Evolutionary conservation across 2,113 vertebrate genomes (phyloP), one percentile per base, ranked within the genome.

Genomic region (Myiozetetes cayanensis): DNA sequence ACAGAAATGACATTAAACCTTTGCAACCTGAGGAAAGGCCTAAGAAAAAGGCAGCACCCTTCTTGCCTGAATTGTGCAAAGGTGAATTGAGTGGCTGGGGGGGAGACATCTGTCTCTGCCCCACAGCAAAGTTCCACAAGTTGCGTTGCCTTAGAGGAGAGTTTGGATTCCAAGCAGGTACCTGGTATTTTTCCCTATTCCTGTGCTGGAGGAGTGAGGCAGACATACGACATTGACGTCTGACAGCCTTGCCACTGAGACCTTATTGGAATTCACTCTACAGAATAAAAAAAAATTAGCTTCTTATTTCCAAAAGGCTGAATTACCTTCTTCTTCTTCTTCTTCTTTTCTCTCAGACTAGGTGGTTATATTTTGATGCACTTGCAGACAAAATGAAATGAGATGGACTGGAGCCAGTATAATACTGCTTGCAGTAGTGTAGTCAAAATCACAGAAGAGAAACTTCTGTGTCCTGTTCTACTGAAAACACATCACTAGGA

Each of bases 281-380:
- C 3, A 14, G 50, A 79, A 68, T 59, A 77, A 59, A 59, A 59
- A 59, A 77, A 80, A 85, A 87, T 39, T 15, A 87, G 13, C 15
- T 67, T 21, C 30, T 92, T 63, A 53, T 77, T 94, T 94, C 21
- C n/a, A 30, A n/a, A 37, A 62, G 9, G 47, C 46, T 92, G 62
- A 75, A 72, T 80, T 76, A 62, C n/a, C n/a, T n/a, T 47, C 52
- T 61, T 74, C 35, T 86, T 58, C 39, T 90, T 58, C 39, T 90
- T 28, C 21, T 17, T 27, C 62, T 72, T 80, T 76, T 76, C 49
- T 33, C 28, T 63, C 58, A 76, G 63, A 63, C 19, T 76, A 59
- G 5, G 24, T 58, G 31, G 46, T 43, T 76, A 44, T 28, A 44
- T 84, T 92, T 81, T 89, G 30, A 62, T 41, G 39, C 25, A 56